These are phyloP conservation scores for Lamprotornis superbus DNA, from an alignment of 2,113 vertebrate genomes.

Conservation along the genomic window DNA sequence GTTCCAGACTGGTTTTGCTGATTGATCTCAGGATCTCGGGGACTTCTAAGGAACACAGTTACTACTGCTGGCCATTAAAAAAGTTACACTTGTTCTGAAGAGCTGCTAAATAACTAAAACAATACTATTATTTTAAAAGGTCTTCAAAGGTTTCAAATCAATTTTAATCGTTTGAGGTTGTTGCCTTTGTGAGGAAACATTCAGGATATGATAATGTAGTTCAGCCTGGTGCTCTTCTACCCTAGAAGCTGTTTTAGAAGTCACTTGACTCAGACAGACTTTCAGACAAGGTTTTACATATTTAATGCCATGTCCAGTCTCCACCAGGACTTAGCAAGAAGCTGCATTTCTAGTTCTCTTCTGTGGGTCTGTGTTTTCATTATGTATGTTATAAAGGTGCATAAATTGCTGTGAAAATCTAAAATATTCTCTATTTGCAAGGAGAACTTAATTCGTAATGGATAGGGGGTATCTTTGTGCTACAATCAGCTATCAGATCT, in stretches of 20 bases:
- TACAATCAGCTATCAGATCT: not conserved
- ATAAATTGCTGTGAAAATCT: not conserved
- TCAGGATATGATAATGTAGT: not conserved
- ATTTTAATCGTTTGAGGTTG: not conserved
- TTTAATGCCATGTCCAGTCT: not conserved
- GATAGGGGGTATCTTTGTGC: not conserved
- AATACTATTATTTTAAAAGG: not conserved
- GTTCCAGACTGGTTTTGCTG: slow-evolving; percentile 19
- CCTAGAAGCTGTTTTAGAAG: not conserved
- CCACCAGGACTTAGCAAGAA: not conserved
- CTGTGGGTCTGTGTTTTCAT: not conserved
- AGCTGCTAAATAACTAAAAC: slow-evolving; percentile 1
- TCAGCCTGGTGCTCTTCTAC: not conserved
- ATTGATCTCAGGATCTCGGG: slow-evolving; percentile 30
- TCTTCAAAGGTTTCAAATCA: not conserved
- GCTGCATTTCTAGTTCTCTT: not conserved
- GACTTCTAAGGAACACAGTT: slow-evolving; percentile 33
- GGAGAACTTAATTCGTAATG: not conserved
- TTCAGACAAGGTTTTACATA: not conserved
- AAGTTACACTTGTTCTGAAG: not conserved
- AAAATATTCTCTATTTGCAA: not conserved
- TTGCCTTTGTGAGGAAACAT: not conserved
- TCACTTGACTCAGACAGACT: not conserved
- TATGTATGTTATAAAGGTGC: not conserved
- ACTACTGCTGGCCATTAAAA: not conserved